Evolutionary conservation across 2,113 vertebrate species (phyloP).

Genomic region (Lagopus leucura): DNA sequence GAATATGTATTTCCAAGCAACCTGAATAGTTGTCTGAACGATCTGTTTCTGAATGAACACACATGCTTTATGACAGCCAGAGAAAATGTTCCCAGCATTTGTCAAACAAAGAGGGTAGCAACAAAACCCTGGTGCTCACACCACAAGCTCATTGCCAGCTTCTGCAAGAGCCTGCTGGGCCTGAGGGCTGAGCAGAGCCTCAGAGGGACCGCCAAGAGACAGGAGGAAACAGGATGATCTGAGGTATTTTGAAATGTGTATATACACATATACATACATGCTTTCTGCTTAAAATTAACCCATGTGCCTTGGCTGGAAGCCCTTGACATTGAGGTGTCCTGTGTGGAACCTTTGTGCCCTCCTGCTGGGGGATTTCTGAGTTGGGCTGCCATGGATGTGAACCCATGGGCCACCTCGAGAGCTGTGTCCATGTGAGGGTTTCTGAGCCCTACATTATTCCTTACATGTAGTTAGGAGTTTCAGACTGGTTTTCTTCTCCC

Average conservation of each 20-base stretch:
- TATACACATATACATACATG: too few relatives aligned
- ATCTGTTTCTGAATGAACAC: slow-evolving; percentile 10
- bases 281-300: too few relatives aligned
- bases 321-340: background rate
- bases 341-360: background rate
- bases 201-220: background rate
- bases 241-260: background rate
- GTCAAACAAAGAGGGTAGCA: background rate
- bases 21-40: background rate
- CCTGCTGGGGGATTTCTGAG: background rate
- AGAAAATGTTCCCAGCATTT: background rate
- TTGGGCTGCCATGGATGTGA: background rate
- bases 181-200: background rate
- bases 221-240: background rate
- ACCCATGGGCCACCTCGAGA: background rate
- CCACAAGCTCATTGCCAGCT: background rate
- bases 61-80: background rate
- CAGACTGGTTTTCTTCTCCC: background rate
- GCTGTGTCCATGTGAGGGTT: background rate
- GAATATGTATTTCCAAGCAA: background rate
- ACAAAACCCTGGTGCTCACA: background rate
- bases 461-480: background rate
- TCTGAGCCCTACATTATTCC: background rate
- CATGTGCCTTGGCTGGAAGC: background rate
- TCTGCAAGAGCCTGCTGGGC: rapidly evolving